Conservation (phyloP, 2,797 vertebrate genomes). For the Leptodactylus fallax region DNA sequence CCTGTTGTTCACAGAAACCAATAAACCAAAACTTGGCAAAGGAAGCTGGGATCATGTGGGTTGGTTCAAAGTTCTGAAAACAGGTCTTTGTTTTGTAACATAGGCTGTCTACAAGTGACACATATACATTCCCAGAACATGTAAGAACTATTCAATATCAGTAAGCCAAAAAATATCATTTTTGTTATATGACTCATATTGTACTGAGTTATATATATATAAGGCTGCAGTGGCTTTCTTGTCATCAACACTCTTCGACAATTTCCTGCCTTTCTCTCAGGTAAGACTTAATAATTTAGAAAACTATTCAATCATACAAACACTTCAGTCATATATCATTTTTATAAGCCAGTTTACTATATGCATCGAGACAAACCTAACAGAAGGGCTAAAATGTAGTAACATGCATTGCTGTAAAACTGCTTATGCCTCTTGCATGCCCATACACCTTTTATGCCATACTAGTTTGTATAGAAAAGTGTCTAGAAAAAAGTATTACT, state of each 20-base stretch:
- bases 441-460: no score
- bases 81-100: conserved; percentile 5
- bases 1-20: not conserved
- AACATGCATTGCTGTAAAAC: no score
- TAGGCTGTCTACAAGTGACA: not conserved
- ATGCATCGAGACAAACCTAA: not conserved
- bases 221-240: not conserved
- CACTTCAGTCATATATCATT: not conserved
- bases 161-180: conserved; percentile 22
- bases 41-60: not conserved
- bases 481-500: no score
- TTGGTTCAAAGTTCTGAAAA: not conserved
- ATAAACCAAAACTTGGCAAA: not conserved
- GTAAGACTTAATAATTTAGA: not conserved
- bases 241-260: not conserved
- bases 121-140: conserved; percentile 2
- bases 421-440: no score
- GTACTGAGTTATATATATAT: not conserved
- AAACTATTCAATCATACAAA: not conserved
- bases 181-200: not conserved
- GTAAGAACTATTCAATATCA: not conserved
- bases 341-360: not conserved
- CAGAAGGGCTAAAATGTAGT: not conserved
- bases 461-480: no score
- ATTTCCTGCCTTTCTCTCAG: not conserved